Evolutionary conservation across 2,113 vertebrate species (phyloP).

Genomic region (Butorides virescens): DNA sequence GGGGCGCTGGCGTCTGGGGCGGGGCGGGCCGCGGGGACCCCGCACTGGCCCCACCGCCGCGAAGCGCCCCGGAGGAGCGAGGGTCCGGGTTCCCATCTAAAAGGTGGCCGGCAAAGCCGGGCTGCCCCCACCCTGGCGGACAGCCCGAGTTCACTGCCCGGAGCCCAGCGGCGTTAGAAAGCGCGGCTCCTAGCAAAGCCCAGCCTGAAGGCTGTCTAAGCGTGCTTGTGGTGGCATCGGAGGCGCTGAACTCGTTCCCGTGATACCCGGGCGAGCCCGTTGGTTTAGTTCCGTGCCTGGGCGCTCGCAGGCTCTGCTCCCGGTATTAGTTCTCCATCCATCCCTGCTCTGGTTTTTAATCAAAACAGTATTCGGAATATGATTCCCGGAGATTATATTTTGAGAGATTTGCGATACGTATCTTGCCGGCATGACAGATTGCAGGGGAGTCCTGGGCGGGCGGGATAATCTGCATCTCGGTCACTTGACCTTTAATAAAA

Average conservation of each 20-base stretch:
- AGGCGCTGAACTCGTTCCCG: not conserved
- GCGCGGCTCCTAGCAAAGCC: not conserved
- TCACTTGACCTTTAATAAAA: slow-evolving; percentile 77
- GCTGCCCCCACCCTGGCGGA: not conserved
- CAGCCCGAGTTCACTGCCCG: not conserved
- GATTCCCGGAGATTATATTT: slow-evolving; percentile 84
- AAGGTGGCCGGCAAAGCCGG: not conserved
- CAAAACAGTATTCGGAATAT: slow-evolving; percentile 87
- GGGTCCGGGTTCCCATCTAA: not conserved
- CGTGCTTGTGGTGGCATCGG: not conserved
- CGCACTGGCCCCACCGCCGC: not conserved
- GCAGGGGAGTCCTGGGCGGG: slow-evolving; percentile 62
- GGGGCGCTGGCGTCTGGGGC: no score
- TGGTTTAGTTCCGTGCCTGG: not conserved
- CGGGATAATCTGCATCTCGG: slow-evolving; percentile 75
- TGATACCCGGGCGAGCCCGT: not conserved
- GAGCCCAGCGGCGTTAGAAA: not conserved
- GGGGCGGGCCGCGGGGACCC: not conserved
- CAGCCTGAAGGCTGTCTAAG: not conserved
- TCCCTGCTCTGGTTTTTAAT: slow-evolving; percentile 78
- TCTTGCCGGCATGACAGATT: slow-evolving; percentile 76
- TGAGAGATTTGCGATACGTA: slow-evolving; percentile 80
- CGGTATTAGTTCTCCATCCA: slow-evolving; percentile 58
- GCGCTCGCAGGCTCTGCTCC: not conserved
- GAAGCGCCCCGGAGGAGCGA: not conserved